Percentiles rank a stretch among this genome's conserved stretches.
These are phyloP conservation scores for Cheilosia urbana DNA, from an alignment of 2,888 invertebrate genomes.

Conservation along the genomic window DNA sequence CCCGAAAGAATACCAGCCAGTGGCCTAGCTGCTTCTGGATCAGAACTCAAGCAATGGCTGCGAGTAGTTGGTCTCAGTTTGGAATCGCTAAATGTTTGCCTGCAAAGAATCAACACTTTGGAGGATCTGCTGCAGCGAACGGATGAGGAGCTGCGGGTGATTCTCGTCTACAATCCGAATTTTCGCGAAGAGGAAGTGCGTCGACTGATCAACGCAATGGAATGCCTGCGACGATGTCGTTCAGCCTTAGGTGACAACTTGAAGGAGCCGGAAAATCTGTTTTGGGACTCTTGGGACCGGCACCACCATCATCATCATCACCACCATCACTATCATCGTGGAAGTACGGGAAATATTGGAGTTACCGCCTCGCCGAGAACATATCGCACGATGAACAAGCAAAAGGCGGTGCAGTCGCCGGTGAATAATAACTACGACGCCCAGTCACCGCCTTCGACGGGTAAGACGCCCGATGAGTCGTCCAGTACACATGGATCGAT, in stretches of 20 bases:
- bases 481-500: conserved; percentile 78
- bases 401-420: conserved; percentile 76
- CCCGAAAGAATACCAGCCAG: conserved; percentile 85
- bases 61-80: conserved; percentile 89
- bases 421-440: conserved; percentile 75
- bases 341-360: conserved; percentile 82
- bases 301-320: conserved; percentile 85
- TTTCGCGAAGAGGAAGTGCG: conserved; percentile 92
- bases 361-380: conserved; percentile 80
- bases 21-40: conserved; percentile 88
- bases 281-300: conserved; percentile 98
- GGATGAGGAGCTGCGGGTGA: conserved; percentile 91
- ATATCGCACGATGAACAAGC: conserved; percentile 78
- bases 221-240: conserved; percentile 91
- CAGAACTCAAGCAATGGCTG: conserved; percentile 95
- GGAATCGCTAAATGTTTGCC: conserved; percentile 85
- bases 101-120: conserved; percentile 89
- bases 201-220: conserved; percentile 92
- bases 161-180: conserved; percentile 85
- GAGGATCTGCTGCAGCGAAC: conserved; percentile 93
- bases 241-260: conserved; percentile 76
- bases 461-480: conserved; percentile 77
- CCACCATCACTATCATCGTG: conserved; percentile 84
- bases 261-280: conserved; percentile 85
- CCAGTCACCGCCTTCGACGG: conserved; percentile 75